Evolutionary conservation across 2,113 vertebrate species (phyloP).

Genomic region (Ceuthmochares aereus): DNA sequence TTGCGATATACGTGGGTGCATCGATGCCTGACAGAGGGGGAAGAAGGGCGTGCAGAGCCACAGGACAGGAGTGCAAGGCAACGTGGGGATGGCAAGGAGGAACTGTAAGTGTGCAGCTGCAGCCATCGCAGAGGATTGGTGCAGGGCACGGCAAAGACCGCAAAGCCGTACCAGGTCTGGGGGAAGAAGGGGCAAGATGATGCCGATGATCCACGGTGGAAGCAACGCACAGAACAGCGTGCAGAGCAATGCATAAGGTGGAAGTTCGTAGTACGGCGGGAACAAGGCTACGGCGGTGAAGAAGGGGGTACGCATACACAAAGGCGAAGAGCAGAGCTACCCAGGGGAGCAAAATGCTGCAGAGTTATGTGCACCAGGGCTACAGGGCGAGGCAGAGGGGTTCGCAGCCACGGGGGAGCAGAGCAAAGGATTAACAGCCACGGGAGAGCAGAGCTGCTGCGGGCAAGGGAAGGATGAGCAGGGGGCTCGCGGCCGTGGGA

Average conservation of each 20-base stretch:
- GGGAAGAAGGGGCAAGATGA: background rate
- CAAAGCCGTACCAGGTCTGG: background rate
- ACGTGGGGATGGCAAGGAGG: background rate
- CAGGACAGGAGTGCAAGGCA: background rate
- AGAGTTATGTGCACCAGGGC: background rate
- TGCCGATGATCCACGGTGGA: background rate
- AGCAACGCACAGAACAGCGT: background rate
- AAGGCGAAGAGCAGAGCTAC: background rate
- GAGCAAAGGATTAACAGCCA: background rate
- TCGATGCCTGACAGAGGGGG: accelerated
- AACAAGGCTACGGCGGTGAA: background rate
- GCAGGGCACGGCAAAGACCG: background rate
- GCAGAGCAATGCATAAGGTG: background rate
- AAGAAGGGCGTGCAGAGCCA: background rate
- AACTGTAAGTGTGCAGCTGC: background rate
- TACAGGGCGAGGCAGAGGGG: no score
- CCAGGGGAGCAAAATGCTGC: background rate
- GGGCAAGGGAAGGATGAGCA: background rate
- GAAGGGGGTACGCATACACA: background rate
- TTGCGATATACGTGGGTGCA: background rate
- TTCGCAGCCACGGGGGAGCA: background rate
- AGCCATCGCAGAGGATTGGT: background rate
- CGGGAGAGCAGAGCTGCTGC: background rate
- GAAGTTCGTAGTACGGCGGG: background rate
- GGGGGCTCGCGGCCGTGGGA: background rate